Base-by-base conservation (phyloP, 2,888 invertebrate species). In the Lumbricus terrestris region DNA sequence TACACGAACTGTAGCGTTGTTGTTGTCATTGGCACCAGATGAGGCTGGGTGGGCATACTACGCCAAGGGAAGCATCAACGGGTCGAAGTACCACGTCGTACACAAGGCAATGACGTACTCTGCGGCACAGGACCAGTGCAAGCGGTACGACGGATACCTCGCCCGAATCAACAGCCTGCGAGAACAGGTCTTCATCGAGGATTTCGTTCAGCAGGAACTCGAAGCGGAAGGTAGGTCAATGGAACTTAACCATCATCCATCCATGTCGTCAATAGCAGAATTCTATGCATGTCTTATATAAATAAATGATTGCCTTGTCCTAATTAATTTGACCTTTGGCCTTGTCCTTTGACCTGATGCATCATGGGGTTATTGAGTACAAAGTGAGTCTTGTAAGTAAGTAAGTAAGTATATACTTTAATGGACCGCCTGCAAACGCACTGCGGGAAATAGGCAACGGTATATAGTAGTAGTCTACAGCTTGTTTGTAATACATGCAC, bases 111-210 rank as follows among this genome's bases (percentile, higher is more conserved):
- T 91, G 91, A 92, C 91, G 4, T 92, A 91, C 90, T 89, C 88
- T 35, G 91, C 90, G 29, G 92, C 91, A 5, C 92, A 92, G 88
- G 91, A 92, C 42, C 89, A 90, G 82, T 92, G 92, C 82, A 90
- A 91, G 23, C 91, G 89, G 47, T 90, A 88, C 38, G 92, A 92
- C n/a, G 92, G 92, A 1, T 91, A 92, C 89, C 91, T 92, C 20
- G 91, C 90, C 0, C 91, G 92, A 83, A 90, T 92, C 82, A 91
- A 90, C 82, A 91, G 90, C 38, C 88, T 92, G 0, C 18, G 92
- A 29, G 92, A 92, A 88, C 92, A 92, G 82, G 89, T 92, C 37
- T 92, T 92, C 89, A 82, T 92, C n/a, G 92, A 92, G 88, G 91
- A 92, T 37, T 91, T 90, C 69, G 89, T 92, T 2, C 69, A 90